phyloP scores from a whole-genome alignment of 2,113 vertebrate genomes.

The Thermophis baileyi region DNA sequence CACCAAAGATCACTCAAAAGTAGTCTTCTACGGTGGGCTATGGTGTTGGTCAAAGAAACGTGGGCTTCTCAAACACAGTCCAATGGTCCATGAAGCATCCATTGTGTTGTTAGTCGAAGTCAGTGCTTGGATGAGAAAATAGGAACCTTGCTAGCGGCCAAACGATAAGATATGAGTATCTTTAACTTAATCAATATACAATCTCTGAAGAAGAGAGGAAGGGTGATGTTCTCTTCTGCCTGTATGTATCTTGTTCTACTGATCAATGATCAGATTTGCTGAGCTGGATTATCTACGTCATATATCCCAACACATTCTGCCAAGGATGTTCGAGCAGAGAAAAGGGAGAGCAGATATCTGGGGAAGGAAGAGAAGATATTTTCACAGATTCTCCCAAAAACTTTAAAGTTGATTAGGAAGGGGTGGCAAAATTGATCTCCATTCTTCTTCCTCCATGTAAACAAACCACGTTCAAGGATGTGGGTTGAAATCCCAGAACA shows the following conservation, averaged over 20 bases:
- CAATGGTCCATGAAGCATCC: not conserved
- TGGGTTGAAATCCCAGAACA: not conserved
- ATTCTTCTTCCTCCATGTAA: not conserved
- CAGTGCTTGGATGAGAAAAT: not conserved
- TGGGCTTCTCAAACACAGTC: not conserved
- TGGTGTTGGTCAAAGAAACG: too few relatives aligned
- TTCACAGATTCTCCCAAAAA: not conserved
- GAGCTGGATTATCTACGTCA: not conserved
- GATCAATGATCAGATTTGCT: not conserved
- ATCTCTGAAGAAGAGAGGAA: not conserved
- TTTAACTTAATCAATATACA: not conserved
- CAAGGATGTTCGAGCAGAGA: too few relatives aligned
- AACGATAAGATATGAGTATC: not conserved
- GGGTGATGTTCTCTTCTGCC: not conserved
- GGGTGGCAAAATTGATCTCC: not conserved
- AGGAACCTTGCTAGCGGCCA: not conserved
- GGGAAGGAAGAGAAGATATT: not conserved
- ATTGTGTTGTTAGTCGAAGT: not conserved
- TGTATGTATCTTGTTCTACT: not conserved
- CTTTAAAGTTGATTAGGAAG: not conserved
- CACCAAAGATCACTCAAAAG: too few relatives aligned
- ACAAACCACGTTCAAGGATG: not conserved
- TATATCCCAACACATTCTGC: too few relatives aligned
- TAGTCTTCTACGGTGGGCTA: too few relatives aligned
- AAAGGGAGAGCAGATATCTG: too few relatives aligned